Conservation (phyloP, 2,888 invertebrate species). For the Drosophila kuntzei region DNA sequence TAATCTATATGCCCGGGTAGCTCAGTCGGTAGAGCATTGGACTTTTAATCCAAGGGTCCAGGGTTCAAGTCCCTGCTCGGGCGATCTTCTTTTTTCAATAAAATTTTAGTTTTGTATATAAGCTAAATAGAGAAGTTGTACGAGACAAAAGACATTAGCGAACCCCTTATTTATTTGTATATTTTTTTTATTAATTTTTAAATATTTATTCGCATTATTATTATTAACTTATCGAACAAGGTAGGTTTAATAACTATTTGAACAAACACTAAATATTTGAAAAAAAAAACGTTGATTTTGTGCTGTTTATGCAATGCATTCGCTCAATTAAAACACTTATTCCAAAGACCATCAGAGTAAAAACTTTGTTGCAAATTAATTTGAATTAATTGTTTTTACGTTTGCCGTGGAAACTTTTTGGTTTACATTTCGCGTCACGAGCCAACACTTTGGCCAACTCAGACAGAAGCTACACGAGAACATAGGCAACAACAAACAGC, state of each 20-base stretch:
- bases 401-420: slow-evolving; percentile 62
- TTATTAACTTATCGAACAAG: too few species aligned
- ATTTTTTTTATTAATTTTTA: too few species aligned
- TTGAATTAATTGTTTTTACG: slow-evolving; percentile 73
- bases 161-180: too few species aligned
- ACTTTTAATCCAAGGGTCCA: slow-evolving; percentile 86
- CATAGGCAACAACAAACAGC: slow-evolving; percentile 13
- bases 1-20: slow-evolving; percentile 75
- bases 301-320: slow-evolving; percentile 42
- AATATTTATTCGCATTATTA: too few species aligned
- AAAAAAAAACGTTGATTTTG: slow-evolving; percentile 29
- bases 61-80: slow-evolving; percentile 86
- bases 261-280: too few species aligned
- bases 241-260: too few species aligned
- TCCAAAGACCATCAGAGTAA: not conserved
- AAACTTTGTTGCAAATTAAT: slow-evolving; percentile 77
- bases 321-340: slow-evolving; percentile 26
- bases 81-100: not conserved
- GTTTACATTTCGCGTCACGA: slow-evolving; percentile 66
- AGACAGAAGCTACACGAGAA: slow-evolving; percentile 4
- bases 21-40: slow-evolving; percentile 86
- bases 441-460: slow-evolving; percentile 43
- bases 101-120: not conserved
- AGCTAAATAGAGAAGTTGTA: too few species aligned
- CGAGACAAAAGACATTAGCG: too few species aligned